Conservation (phyloP, 2,888 invertebrate species). For the Drosophila affinis region DNA sequence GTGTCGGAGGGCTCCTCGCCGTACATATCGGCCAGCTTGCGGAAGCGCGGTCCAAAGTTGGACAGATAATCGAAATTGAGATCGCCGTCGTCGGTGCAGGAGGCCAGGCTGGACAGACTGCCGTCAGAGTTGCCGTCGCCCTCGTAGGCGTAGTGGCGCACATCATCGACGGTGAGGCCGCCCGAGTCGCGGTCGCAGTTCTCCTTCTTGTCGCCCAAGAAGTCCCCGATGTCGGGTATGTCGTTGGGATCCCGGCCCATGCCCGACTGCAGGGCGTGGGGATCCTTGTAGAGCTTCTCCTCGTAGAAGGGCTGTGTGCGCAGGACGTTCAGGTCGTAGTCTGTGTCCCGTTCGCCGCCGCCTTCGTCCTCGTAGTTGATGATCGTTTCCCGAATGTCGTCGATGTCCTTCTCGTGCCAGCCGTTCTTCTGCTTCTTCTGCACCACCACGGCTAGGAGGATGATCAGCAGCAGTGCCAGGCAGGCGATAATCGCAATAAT, state of each 20-base stretch:
- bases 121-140: conserved; percentile 97
- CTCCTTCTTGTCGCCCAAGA: conserved; percentile 94
- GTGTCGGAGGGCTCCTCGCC: conserved; percentile 94
- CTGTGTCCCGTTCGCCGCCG: conserved; percentile 97
- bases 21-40: conserved; percentile 96
- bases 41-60: conserved; percentile 97
- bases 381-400: conserved; percentile 98
- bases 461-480: conserved; percentile 89
- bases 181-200: conserved; percentile 96
- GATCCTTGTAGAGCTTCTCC: conserved; percentile 83
- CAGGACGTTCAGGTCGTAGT: conserved; percentile 84
- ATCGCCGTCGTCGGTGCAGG: conserved; percentile 96
- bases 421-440: conserved; percentile 93
- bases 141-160: conserved; percentile 98
- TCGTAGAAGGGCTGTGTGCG: conserved; percentile 84
- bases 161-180: conserved; percentile 96
- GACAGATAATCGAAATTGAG: conserved; percentile 97
- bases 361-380: conserved; percentile 99
- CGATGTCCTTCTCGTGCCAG: conserved; percentile 95
- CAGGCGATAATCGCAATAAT: conserved; percentile 95
- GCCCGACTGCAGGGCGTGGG: conserved; percentile 76
- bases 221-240: conserved; percentile 93
- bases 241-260: conserved; percentile 84
- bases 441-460: conserved; percentile 95
- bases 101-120: conserved; percentile 95